Percentiles rank a stretch among this genome's conserved stretches.
These are phyloP conservation scores for Tetragnatha montana DNA, from an alignment of 2,888 invertebrate genomes.

Conservation along the genomic window DNA sequence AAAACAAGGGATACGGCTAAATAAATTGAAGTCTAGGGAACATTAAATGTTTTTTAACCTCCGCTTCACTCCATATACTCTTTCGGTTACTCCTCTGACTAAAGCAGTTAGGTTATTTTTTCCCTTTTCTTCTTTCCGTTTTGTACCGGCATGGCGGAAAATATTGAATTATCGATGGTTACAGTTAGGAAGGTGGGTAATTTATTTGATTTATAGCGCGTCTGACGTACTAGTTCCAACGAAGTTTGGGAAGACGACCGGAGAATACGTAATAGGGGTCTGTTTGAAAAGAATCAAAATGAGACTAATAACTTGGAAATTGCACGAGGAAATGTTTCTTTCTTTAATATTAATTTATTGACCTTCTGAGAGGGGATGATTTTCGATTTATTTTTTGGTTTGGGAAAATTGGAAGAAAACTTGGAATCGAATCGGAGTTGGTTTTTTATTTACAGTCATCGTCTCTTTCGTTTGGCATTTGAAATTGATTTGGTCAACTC, in stretches of 20 bases:
- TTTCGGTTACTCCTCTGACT: constrained; percentile 28
- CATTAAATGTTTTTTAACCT: constrained; percentile 5
- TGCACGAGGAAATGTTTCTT: not conserved
- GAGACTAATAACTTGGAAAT: not conserved
- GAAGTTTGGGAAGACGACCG: constrained; percentile 25
- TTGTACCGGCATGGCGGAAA: constrained; percentile 7
- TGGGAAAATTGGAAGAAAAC: not conserved
- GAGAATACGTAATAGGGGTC: constrained; percentile 22
- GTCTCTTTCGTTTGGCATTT: not conserved
- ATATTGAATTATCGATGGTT: constrained; percentile 53
- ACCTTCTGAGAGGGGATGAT: not conserved
- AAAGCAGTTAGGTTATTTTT: not conserved
- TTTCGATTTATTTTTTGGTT: constrained; percentile 1
- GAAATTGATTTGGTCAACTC: not conserved
- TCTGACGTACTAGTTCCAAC: constrained; percentile 28
- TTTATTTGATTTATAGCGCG: constrained; percentile 54
- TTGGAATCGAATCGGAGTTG: not conserved
- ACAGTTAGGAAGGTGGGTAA: constrained; percentile 29
- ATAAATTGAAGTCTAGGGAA: constrained; percentile 43
- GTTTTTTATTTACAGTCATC: not conserved
- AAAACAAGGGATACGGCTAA: constrained; percentile 20
- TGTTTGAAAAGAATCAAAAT: constrained; percentile 21
- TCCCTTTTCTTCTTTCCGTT: constrained; percentile 9
- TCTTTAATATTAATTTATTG: constrained; percentile 17
- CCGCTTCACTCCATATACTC: not conserved